A percentile compares a stretch with the other conserved stretches of the same genome.
Evolutionary conservation across 2,113 vertebrate species (phyloP).

Genomic region (Sceloporus tristichus): DNA sequence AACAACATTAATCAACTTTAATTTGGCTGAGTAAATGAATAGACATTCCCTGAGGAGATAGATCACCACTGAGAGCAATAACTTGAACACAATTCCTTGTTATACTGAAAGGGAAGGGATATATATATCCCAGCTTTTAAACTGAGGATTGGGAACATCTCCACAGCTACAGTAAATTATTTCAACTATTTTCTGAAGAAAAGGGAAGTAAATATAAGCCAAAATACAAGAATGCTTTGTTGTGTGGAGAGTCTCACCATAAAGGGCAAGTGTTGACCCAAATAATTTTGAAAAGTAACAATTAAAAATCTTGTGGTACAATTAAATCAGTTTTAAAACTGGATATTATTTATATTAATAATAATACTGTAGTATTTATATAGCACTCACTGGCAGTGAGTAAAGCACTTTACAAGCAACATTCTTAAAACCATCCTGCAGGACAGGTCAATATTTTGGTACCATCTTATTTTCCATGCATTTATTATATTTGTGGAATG

Average conservation of each 20-base stretch:
- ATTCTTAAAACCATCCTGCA: neutral
- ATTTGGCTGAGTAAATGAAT: slow-evolving; percentile 36
- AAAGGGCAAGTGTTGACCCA: neutral
- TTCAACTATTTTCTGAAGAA: neutral
- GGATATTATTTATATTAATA: neutral
- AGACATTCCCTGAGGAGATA: slow-evolving; percentile 46
- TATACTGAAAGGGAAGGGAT: slow-evolving; percentile 19
- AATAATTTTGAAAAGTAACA: neutral
- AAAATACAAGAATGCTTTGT: neutral
- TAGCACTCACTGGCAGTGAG: too few species aligned
- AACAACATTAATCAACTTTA: slow-evolving; percentile 63
- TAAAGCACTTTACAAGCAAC: neutral
- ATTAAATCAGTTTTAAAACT: neutral
- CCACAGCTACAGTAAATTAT: neutral
- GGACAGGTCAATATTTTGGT: neutral
- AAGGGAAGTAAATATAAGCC: neutral
- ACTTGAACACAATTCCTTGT: neutral
- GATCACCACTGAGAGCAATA: slow-evolving; percentile 38
- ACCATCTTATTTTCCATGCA: neutral
- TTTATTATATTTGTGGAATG: neutral
- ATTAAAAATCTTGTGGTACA: neutral
- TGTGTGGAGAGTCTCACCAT: neutral
- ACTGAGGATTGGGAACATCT: neutral
- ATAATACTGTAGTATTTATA: neutral
- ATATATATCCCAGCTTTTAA: neutral